Base-by-base conservation (phyloP, 2,113 vertebrate species). In the Sander lucioperca region DNA sequence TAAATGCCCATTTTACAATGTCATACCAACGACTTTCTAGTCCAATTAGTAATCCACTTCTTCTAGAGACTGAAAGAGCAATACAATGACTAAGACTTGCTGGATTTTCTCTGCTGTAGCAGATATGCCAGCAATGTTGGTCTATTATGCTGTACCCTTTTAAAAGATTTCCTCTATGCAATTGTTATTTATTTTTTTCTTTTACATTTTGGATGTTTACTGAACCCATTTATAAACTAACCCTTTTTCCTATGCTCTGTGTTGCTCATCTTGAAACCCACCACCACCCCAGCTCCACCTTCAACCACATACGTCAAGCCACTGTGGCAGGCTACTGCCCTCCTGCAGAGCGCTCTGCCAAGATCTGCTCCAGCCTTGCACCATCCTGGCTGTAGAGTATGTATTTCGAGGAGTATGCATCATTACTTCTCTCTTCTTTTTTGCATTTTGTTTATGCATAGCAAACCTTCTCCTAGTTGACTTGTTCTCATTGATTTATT, bases 371-470 rank as follows among this genome's bases (percentile, higher is more conserved):
- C 27, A 69, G 53, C 51, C 66, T 53, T 51, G 9, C 25, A 64
- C 57, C 54, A 21, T 43, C 18, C 25, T 61, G 54, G 61, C 27
- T 59, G 51, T n/a, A 51, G 58, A 66, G 61, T 75, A 71, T 74
- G 53, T 68, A 86, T 82, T 82, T 67, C 45, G 64, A 80, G 71
- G 48, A 81, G 70, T 82, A 16, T 47, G 27, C 67, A 57, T 74
- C 53, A 64, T 64, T 65, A 58, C 27, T 2, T 73, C 1, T 54
- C 18, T 19, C 23, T 54, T 16, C 8, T 51, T 43, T 54, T n/a
- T 19, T 23, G 2, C 3, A 15, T 21, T 63, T 19, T 43, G 4
- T 36, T 56, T 25, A 50, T 62, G 30, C n/a, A 27, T 57, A 15
- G 43, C 48, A 33, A 57, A 59, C 15, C 15, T 21, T 45, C 25